A percentile compares a stretch with the other conserved stretches of the same genome.
phyloP scores from a whole-genome alignment of 1,140 invertebrate species.

The Atta cephalotes region DNA sequence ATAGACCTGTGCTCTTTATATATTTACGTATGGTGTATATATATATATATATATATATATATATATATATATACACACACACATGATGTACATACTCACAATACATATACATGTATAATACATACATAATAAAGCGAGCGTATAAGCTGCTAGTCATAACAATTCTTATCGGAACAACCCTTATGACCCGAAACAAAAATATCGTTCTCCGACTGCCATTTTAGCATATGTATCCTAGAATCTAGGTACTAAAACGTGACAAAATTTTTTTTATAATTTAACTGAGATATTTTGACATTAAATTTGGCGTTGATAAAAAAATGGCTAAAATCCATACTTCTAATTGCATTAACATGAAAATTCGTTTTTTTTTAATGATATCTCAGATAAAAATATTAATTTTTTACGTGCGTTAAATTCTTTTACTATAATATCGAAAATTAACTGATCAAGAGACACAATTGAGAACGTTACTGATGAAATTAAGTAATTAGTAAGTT shows the following conservation, averaged over 20 bases:
- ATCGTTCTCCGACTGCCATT: conserved; percentile 46
- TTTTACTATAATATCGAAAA: background rate
- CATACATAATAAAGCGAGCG: conserved; percentile 42
- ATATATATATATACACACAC: too few relatives aligned
- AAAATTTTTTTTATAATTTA: background rate
- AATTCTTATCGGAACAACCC: conserved; percentile 66
- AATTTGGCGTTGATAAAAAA: background rate
- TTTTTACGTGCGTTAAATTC: background rate
- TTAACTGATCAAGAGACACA: background rate
- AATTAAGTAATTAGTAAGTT: conserved; percentile 1
- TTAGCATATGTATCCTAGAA: too few relatives aligned
- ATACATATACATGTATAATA: too few relatives aligned
- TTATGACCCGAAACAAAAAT: conserved; percentile 67
- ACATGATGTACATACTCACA: too few relatives aligned
- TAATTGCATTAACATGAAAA: background rate
- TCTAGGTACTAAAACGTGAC: background rate
- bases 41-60: too few relatives aligned
- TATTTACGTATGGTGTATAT: background rate
- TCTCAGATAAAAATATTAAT: background rate
- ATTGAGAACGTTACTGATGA: background rate
- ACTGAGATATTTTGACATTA: background rate
- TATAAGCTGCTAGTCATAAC: background rate
- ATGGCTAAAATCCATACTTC: background rate
- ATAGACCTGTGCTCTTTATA: background rate
- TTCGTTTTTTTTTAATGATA: background rate